Evolutionary conservation across 2,113 vertebrate genomes (phyloP).

Genomic region (Apodemus speciosus): DNA sequence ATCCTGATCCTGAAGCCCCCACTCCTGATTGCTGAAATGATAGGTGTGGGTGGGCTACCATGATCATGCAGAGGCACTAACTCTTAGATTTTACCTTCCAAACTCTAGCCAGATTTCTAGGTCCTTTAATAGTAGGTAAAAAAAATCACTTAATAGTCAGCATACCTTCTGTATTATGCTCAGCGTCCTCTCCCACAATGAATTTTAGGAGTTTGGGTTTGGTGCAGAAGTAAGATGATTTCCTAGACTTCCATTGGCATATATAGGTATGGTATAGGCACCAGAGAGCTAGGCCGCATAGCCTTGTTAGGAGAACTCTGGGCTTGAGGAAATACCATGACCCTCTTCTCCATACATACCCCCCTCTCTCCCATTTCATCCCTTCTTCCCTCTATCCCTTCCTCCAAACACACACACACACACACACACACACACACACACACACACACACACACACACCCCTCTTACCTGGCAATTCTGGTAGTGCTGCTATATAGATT

Average conservation of each 20-base stretch:
- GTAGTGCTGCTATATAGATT: not conserved
- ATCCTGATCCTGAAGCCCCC: not conserved
- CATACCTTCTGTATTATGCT: not conserved
- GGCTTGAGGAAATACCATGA: slow-evolving; percentile 12
- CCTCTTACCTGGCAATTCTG: not conserved
- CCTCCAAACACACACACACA: not conserved
- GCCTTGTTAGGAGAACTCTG: slow-evolving; percentile 11
- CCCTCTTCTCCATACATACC: slow-evolving; percentile 20
- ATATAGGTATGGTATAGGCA: not conserved
- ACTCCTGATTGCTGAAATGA: not conserved
- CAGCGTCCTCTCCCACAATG: not conserved
- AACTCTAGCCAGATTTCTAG: slow-evolving; percentile 9
- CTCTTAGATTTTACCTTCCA: slow-evolving; percentile 39
- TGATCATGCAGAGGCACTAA: not conserved
- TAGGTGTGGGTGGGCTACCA: not conserved
- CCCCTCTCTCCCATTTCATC: not conserved
- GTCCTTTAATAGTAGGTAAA: slow-evolving; percentile 21
- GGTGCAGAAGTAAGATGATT: not conserved
- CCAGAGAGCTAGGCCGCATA: not conserved
- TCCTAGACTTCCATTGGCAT: not conserved
- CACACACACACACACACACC: not conserved
- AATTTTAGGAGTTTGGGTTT: slow-evolving; percentile 9
- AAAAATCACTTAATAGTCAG: not conserved
- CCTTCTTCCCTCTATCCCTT: not conserved
- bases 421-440: not conserved